phyloP scores from a whole-genome alignment of 1,140 invertebrate species.

The Trichogramma pretiosum region DNA sequence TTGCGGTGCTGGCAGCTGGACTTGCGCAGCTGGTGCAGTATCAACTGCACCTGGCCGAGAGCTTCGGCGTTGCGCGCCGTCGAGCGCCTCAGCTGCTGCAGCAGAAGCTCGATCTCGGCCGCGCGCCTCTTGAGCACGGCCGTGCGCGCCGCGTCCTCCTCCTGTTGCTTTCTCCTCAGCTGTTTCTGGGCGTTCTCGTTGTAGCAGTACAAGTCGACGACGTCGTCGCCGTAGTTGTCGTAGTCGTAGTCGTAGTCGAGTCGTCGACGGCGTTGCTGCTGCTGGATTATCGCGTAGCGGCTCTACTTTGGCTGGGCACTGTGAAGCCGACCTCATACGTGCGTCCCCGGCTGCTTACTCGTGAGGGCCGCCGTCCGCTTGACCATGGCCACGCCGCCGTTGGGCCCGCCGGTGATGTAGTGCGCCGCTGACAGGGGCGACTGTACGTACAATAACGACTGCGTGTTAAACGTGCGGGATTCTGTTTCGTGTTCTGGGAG shows the following conservation, averaged over 20 bases:
- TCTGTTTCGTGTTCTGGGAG: no score
- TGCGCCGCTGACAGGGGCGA: constrained; percentile 41
- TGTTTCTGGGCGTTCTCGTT: not conserved
- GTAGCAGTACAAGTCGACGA: not conserved
- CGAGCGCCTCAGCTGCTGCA: constrained; percentile 6
- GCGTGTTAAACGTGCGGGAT: constrained; percentile 1
- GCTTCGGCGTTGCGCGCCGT: constrained; percentile 25
- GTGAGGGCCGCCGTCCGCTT: constrained; percentile 43
- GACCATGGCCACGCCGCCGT: constrained; percentile 45
- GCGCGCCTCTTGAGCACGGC: not conserved
- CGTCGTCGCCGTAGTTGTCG: not conserved
- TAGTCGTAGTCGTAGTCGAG: not conserved
- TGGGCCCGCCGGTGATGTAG: constrained; percentile 45
- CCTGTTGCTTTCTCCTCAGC: no score
- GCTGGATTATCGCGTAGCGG: constrained; percentile 11
- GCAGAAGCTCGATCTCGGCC: constrained; percentile 7
- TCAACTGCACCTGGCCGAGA: constrained; percentile 28
- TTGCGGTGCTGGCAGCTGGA: constrained; percentile 34
- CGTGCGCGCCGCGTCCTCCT: not conserved
- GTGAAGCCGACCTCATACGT: constrained; percentile 46
- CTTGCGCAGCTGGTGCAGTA: constrained; percentile 28
- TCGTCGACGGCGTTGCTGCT: not conserved
- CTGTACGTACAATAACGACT: constrained; percentile 26
- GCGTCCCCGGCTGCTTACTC: constrained; percentile 50
- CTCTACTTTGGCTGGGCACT: constrained; percentile 39